A percentile compares a stretch with the other conserved stretches of the same genome.
Evolutionary conservation across 2,113 vertebrate genomes (phyloP).

Genomic region (Perognathus longimembris): DNA sequence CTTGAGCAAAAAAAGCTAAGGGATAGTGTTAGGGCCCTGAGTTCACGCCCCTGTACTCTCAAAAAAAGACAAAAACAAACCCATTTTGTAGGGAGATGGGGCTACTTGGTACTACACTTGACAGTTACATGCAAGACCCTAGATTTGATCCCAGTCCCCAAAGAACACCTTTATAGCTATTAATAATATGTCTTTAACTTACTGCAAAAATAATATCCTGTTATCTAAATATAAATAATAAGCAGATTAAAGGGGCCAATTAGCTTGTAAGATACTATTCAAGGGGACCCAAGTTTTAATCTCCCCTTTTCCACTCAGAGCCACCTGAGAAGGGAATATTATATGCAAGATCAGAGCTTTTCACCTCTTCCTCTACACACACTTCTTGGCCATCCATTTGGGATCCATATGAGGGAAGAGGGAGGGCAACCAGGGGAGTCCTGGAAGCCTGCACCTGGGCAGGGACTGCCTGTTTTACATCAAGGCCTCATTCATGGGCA

Average conservation of each 20-base stretch:
- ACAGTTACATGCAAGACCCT: too few relatives aligned
- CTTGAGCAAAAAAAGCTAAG: too few relatives aligned
- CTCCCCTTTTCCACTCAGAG: background rate
- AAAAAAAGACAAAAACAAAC: too few relatives aligned
- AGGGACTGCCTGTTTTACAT: background rate
- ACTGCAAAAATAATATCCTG: background rate
- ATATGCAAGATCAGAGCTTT: too few relatives aligned
- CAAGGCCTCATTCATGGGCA: background rate
- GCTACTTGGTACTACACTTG: too few relatives aligned
- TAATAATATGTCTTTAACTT: background rate
- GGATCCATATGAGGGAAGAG: background rate
- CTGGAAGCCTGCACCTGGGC: background rate
- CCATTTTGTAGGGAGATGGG: too few relatives aligned
- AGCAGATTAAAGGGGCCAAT: background rate
- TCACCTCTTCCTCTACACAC: background rate
- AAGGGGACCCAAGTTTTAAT: background rate
- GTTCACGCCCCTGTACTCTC: too few relatives aligned
- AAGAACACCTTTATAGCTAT: background rate
- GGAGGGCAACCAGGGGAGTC: background rate
- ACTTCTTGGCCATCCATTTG: background rate
- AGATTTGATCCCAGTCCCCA: too few relatives aligned
- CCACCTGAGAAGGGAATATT: background rate
- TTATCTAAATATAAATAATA: background rate
- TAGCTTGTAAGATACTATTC: too few relatives aligned
- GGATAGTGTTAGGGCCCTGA: too few relatives aligned